Base-by-base conservation (phyloP, 2,113 vertebrate genomes). In the Brachypteracias leptosomus region DNA sequence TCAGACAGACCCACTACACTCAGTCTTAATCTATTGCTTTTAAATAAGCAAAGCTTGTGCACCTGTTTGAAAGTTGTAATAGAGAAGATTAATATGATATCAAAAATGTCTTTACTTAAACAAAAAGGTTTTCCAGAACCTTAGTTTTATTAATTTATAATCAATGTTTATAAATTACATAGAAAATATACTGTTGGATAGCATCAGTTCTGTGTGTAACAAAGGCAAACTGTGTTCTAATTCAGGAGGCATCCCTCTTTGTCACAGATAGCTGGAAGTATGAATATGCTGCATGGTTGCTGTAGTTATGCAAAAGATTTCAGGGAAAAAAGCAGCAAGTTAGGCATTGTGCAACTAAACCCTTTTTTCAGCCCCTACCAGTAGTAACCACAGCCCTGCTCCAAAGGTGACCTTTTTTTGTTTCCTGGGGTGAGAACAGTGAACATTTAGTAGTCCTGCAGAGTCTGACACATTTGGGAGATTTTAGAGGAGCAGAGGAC, bases 41-140 rank as follows among this genome's bases (percentile, higher is more conserved):
- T 90, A 96, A 97, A 96, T 95, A 96, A 96, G 88, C 70, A 88
- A 94, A 92, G 21, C 16, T 1, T 82, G 21, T 90, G 59, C 77
- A 96, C 79, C 84, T 95, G 89, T 96, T 95, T 80, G 66, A 80
- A 74, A 95, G 57, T 54, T 91, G 71, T 89, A 97, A 72, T 74
- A 93, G 79, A 88, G 92, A 75, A 96, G 91, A 95, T 96, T 96
- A 95, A 96, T 92, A 92, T 47, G 86, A 96, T 93, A 93, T 89
- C 86, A 97, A 96, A 97, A 97, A 97, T 94, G 55, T 90, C 93
- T 97, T 97, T 85, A 95, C 81, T 97, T 94, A 93, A 95, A 94
- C 76, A 95, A 95, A 96, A 97, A 97, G 35, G 29, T 94, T 96
- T 97, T 85, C 88, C 71, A 94, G 80, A 90, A 83, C 76, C 76